Evolutionary conservation across 1,140 invertebrate species (phyloP).

Genomic region (Bombus impatiens): DNA sequence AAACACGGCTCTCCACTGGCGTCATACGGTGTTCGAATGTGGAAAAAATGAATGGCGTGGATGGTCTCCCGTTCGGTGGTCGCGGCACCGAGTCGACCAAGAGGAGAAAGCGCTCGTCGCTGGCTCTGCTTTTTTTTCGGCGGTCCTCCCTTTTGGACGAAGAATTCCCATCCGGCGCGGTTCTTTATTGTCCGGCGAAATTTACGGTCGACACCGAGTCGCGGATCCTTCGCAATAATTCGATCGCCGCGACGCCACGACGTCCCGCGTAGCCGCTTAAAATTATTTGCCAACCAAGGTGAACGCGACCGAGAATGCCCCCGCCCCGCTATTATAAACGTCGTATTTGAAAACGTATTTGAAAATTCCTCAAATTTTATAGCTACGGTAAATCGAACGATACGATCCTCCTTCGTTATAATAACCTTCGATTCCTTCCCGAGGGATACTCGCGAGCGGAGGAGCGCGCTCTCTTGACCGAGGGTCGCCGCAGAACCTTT

Average conservation of each 20-base stretch:
- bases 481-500: conserved; percentile 6
- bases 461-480: neutral
- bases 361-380: conserved; percentile 57
- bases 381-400: conserved; percentile 55
- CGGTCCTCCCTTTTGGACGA: conserved; percentile 53
- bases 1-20: neutral
- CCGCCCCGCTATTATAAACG: conserved; percentile 23
- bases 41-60: conserved; percentile 31
- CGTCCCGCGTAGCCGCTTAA: conserved; percentile 31
- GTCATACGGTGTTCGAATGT: conserved; percentile 43
- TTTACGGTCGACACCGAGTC: conserved; percentile 71
- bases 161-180: conserved; percentile 59
- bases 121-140: conserved; percentile 26
- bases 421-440: conserved; percentile 44
- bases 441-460: neutral
- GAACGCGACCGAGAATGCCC: neutral
- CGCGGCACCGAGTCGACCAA: neutral
- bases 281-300: conserved; percentile 32
- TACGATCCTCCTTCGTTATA: conserved; percentile 38
- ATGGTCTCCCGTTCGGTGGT: neutral
- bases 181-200: conserved; percentile 70
- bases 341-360: conserved; percentile 42
- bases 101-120: neutral
- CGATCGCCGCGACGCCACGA: conserved; percentile 48
- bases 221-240: conserved; percentile 60